These are phyloP conservation scores for Stenichneumon culpator DNA, from an alignment of 2,888 invertebrate genomes.

Conservation along the genomic window DNA sequence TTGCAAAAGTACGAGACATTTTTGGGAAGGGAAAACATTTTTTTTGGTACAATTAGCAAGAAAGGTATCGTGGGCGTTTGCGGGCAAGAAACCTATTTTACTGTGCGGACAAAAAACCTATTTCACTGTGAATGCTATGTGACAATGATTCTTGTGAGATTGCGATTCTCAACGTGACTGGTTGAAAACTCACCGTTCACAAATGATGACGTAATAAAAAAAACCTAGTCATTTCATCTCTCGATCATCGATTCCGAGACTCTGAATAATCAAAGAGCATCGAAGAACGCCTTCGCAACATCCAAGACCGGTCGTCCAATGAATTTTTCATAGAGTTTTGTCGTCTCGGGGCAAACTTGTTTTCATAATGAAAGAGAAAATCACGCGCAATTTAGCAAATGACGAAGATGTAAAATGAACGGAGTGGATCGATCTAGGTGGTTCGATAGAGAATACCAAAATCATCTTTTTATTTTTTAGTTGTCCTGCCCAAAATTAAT, in stretches of 20 bases:
- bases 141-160: background rate
- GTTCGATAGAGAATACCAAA: background rate
- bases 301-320: background rate
- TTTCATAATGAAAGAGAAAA: constrained; percentile 12
- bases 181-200: constrained; percentile 12
- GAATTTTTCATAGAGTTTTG: background rate
- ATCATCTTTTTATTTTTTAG: background rate
- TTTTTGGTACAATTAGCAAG: no score
- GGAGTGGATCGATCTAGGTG: background rate
- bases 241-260: constrained; percentile 31
- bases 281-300: constrained; percentile 15
- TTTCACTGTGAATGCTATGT: background rate
- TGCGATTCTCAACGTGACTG: background rate
- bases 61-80: no score
- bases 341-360: background rate
- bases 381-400: background rate
- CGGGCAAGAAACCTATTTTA: no score
- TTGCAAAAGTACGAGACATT: background rate
- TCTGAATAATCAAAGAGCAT: constrained; percentile 6
- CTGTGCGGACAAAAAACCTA: no score
- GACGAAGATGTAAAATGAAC: background rate
- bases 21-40: background rate
- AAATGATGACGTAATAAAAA: constrained; percentile 20
- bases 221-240: constrained; percentile 34
- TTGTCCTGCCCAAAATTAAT: background rate